A percentile compares a stretch with the other conserved stretches of the same genome.
Evolutionary conservation across 2,797 vertebrate genomes (phyloP).

Genomic region (Enteromius argenteus): DNA sequence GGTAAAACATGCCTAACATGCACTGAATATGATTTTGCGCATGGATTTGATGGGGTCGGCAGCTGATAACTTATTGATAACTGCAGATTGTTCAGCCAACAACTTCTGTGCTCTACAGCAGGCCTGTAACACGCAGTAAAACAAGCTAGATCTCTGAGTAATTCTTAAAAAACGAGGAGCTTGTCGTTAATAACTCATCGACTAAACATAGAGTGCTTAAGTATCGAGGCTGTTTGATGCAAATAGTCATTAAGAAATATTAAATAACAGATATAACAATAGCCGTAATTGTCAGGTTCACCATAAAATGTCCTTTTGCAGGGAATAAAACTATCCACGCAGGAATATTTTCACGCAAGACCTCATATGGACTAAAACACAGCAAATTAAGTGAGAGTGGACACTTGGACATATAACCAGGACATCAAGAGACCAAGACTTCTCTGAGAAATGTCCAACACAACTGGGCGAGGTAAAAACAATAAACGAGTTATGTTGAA

Average conservation of each 20-base stretch:
- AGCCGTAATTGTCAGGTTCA: slow-evolving; percentile 63
- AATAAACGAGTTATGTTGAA: slow-evolving; percentile 48
- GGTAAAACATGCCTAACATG: slow-evolving; percentile 41
- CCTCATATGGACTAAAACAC: slow-evolving; percentile 72
- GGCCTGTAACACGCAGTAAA: background rate
- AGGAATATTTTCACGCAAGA: slow-evolving; percentile 75
- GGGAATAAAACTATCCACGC: slow-evolving; percentile 68
- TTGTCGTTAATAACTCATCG: slow-evolving; percentile 5
- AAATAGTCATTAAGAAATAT: slow-evolving; percentile 6
- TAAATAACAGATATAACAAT: background rate
- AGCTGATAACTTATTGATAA: background rate
- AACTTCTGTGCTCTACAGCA: background rate
- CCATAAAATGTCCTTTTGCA: slow-evolving; percentile 73
- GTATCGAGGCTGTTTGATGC: background rate
- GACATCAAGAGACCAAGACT: slow-evolving; percentile 68
- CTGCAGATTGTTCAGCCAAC: background rate
- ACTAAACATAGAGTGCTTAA: background rate
- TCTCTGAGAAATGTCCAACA: slow-evolving; percentile 81
- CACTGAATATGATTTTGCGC: background rate
- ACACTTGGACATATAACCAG: slow-evolving; percentile 72
- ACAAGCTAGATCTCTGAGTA: background rate
- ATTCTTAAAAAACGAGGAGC: background rate
- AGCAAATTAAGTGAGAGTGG: slow-evolving; percentile 71
- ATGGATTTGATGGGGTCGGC: background rate
- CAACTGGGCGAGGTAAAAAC: slow-evolving; percentile 82